These are phyloP conservation scores for Aphodius sticticus DNA, from an alignment of 2,888 invertebrate species.

Conservation along the genomic window DNA sequence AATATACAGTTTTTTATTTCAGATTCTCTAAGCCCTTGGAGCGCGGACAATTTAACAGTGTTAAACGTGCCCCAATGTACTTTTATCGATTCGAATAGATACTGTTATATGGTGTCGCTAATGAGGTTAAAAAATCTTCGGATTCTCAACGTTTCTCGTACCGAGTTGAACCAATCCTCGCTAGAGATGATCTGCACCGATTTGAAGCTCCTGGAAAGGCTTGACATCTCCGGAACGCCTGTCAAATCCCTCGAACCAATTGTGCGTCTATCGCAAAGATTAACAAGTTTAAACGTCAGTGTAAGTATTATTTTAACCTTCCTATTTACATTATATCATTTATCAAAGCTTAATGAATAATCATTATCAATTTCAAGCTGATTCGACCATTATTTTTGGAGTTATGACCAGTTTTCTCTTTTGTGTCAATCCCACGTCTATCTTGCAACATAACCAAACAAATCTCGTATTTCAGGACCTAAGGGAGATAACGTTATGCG, in stretches of 20 bases:
- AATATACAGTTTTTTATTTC: too few relatives aligned
- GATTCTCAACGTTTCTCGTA: slow-evolving; percentile 70
- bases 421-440: neutral
- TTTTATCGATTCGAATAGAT: slow-evolving; percentile 62
- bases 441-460: neutral
- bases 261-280: slow-evolving; percentile 63
- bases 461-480: slow-evolving; percentile 39
- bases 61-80: neutral
- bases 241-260: slow-evolving; percentile 70
- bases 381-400: neutral
- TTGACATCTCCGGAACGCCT: slow-evolving; percentile 72
- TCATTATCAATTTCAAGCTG: neutral
- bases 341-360: neutral
- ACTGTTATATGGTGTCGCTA: slow-evolving; percentile 63
- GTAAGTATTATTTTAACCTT: slow-evolving; percentile 54
- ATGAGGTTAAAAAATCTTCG: slow-evolving; percentile 68
- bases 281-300: slow-evolving; percentile 67
- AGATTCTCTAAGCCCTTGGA: slow-evolving; percentile 70
- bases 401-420: neutral
- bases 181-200: slow-evolving; percentile 72
- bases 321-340: neutral
- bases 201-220: slow-evolving; percentile 67
- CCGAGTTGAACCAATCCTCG: slow-evolving; percentile 72
- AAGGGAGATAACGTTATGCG: slow-evolving; percentile 39
- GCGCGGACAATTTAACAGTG: slow-evolving; percentile 65